Evolutionary conservation across 1,140 invertebrate species (phyloP).

Genomic region (Phenacoccus solenopsis): DNA sequence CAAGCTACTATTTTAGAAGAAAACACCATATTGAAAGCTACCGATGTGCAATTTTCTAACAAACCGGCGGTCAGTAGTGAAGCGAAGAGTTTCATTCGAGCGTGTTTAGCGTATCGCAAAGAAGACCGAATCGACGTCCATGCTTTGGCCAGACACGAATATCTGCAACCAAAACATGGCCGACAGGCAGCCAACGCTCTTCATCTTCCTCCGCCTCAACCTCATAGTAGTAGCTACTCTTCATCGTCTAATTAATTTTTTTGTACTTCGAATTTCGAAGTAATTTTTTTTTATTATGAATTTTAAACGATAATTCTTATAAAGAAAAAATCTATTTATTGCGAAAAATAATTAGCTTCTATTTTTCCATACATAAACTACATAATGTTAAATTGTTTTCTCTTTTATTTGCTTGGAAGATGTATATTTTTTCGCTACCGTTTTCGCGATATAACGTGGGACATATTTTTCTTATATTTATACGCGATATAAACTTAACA

Average conservation of each 20-base stretch:
- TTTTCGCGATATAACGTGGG: too few species aligned
- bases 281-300: background rate
- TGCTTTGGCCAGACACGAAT: slow-evolving; percentile 86
- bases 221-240: background rate
- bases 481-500: too few species aligned
- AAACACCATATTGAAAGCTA: slow-evolving; percentile 98
- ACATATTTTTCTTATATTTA: too few species aligned
- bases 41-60: slow-evolving; percentile 96
- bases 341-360: background rate
- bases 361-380: too few species aligned
- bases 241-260: slow-evolving; percentile 1
- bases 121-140: slow-evolving; percentile 97
- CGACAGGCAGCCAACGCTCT: slow-evolving; percentile 45
- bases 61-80: slow-evolving; percentile 95
- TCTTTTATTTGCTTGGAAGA: background rate
- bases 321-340: background rate
- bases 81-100: slow-evolving; percentile 97
- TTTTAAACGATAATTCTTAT: background rate
- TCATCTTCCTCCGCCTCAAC: slow-evolving; percentile 38
- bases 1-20: slow-evolving; percentile 99
- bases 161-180: slow-evolving; percentile 84
- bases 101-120: slow-evolving; percentile 94
- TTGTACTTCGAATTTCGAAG: background rate
- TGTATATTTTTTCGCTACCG: too few species aligned
- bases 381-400: too few species aligned